phyloP scores from a whole-genome alignment of 2,113 vertebrate genomes.

The Acrocephalus kingi region DNA sequence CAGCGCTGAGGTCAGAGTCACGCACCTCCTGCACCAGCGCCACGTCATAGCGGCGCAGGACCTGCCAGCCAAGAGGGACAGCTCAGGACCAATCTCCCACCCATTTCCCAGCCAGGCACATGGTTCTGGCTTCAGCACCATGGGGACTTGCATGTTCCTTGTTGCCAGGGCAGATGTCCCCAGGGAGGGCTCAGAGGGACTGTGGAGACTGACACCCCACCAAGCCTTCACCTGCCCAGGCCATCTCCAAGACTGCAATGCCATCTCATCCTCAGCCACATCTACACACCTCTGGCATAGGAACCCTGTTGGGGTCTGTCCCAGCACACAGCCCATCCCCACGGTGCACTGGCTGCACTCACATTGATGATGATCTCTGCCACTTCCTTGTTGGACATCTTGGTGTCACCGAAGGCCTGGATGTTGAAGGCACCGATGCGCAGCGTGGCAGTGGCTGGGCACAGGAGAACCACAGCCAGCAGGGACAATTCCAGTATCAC shows the following conservation, averaged over 20 bases:
- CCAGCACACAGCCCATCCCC: neutral
- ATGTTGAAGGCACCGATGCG: slow-evolving; percentile 86
- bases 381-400: slow-evolving; percentile 76
- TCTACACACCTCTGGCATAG: neutral
- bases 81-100: neutral
- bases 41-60: slow-evolving; percentile 81
- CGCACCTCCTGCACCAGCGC: slow-evolving; percentile 87
- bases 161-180: accelerated
- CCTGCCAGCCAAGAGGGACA: slow-evolving; percentile 12
- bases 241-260: neutral
- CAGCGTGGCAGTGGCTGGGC: slow-evolving; percentile 7
- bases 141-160: accelerated
- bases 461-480: slow-evolving; percentile 40
- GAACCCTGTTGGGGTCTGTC: accelerated
- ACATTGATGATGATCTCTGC: slow-evolving; percentile 77
- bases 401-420: slow-evolving; percentile 80
- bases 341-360: neutral
- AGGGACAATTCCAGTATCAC: neutral
- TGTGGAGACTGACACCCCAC: neutral
- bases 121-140: neutral
- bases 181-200: neutral
- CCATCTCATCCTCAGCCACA: accelerated
- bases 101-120: accelerated
- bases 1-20: slow-evolving; percentile 81
- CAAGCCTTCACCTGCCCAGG: neutral